These are phyloP conservation scores for Diglossa cyanea DNA, from an alignment of 2,797 vertebrate genomes.

Conservation along the genomic window DNA sequence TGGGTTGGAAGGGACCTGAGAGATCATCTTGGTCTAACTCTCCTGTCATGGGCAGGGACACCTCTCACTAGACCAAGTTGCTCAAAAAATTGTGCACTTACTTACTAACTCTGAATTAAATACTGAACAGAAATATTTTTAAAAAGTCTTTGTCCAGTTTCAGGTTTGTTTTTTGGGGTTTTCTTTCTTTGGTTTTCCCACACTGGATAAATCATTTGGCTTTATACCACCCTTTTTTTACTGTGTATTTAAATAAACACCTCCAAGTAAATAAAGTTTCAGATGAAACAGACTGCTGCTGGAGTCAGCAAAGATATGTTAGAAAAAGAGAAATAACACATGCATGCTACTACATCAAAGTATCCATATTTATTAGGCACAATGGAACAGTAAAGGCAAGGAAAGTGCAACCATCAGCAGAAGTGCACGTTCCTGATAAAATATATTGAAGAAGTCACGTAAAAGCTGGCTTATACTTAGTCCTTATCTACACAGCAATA, in stretches of 20 bases:
- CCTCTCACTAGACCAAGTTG: neutral
- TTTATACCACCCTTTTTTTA: neutral
- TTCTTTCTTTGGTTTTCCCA: neutral
- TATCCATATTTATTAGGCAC: slow-evolving; percentile 44
- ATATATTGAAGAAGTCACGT: neutral
- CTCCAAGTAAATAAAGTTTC: neutral
- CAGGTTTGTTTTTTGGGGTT: neutral
- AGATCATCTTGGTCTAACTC: neutral
- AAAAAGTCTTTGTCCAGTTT: neutral
- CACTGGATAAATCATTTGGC: neutral
- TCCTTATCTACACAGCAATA: neutral
- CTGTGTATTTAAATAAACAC: neutral
- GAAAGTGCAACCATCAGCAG: slow-evolving; percentile 47
- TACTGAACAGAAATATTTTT: neutral
- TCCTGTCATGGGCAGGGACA: neutral
- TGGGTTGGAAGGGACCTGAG: neutral
- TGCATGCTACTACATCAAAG: neutral
- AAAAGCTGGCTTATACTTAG: neutral
- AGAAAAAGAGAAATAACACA: neutral
- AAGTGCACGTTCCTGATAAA: neutral
- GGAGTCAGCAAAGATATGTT: slow-evolving; percentile 18
- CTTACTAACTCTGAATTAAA: neutral
- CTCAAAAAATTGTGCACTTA: neutral
- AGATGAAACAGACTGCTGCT: neutral
- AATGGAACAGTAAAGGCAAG: slow-evolving; percentile 14